Evolutionary conservation across 1,140 invertebrate species (phyloP).

Genomic region (Bactericera cockerelli): DNA sequence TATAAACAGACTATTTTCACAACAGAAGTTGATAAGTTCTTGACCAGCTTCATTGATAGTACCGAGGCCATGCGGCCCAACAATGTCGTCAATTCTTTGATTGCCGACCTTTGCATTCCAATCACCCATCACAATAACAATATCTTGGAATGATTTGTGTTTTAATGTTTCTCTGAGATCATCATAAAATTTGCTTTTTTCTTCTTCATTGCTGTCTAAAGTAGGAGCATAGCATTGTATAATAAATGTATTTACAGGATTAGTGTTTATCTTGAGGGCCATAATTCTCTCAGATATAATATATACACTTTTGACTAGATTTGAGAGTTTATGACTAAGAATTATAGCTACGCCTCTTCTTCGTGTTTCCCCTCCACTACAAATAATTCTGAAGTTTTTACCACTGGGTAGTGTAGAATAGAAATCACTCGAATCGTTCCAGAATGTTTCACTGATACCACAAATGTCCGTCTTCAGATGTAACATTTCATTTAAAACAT

Average conservation of each 20-base stretch:
- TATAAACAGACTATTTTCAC: slow-evolving; percentile 13
- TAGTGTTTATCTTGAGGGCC: neutral
- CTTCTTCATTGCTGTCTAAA: neutral
- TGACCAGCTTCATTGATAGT: slow-evolving; percentile 20
- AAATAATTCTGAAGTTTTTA: neutral
- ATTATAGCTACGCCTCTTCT: neutral
- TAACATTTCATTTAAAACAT: neutral
- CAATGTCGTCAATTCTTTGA: neutral
- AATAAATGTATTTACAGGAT: slow-evolving; percentile 11
- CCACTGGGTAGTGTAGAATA: neutral
- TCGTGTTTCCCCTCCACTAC: neutral
- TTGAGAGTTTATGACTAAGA: neutral
- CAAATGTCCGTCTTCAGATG: neutral
- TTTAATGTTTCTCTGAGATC: slow-evolving; percentile 11
- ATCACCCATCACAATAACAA: slow-evolving; percentile 12
- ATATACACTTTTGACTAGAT: slow-evolving; percentile 8
- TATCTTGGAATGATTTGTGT: neutral
- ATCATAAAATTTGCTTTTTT: slow-evolving; percentile 14
- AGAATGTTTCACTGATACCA: neutral
- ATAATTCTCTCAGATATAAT: slow-evolving; percentile 11
- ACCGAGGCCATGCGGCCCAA: slow-evolving; percentile 13
- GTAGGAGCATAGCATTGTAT: slow-evolving; percentile 16
- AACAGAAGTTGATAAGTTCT: slow-evolving; percentile 13
- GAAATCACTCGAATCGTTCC: slow-evolving; percentile 3
- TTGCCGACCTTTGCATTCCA: slow-evolving; percentile 14